Evolutionary conservation across 2,797 vertebrate species (phyloP), one percentile per base, ranked within the genome.

Genomic region (Psittacula derbiana): DNA sequence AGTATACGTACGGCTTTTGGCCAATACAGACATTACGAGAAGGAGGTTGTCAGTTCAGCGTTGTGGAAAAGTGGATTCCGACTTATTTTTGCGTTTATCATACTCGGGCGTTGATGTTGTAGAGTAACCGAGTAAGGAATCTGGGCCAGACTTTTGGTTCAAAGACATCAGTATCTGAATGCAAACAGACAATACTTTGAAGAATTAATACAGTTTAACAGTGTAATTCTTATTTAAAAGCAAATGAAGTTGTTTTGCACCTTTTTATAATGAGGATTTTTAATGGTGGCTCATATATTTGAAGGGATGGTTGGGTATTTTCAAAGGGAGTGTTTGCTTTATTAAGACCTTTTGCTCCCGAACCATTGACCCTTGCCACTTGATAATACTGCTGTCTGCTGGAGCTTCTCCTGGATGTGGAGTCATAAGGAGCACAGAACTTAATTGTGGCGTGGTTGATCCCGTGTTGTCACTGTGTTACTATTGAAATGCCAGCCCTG

Each of bases 21-120:
- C 27, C 15, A 15, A 1, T 31, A 5, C 30, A 0, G n/a, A 7
- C 11, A 0, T 57, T 47, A 16, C 4, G 23, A 23, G 17, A 8
- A 20, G 19, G 16, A 28, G 6, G 9, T 4, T 43, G 31, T 50
- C 50, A 36, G 16, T 46, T 49, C n/a, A 5, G 3, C 2, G 25
- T 10, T n/a, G 52, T 6, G 74, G 18, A 19, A 43, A 41, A 74
- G 80, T 57, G 44, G 23, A 2, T 78, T 71, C 36, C 7, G 28
- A 11, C 5, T 53, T 31, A 2, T 12, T 88, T 61, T 60, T 41
- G 41, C 38, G 0, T 49, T n/a, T 16, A 4, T 33, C 8, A 0
- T 4, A 0, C 23, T 44, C 0, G 9, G 20, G 30, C 2, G 0
- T 8, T 28, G 50, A 18, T 2, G 10, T 12, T n/a, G 33, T 19